These are phyloP conservation scores for Parotia lawesii DNA, from an alignment of 2,113 vertebrate genomes.

Conservation along the genomic window DNA sequence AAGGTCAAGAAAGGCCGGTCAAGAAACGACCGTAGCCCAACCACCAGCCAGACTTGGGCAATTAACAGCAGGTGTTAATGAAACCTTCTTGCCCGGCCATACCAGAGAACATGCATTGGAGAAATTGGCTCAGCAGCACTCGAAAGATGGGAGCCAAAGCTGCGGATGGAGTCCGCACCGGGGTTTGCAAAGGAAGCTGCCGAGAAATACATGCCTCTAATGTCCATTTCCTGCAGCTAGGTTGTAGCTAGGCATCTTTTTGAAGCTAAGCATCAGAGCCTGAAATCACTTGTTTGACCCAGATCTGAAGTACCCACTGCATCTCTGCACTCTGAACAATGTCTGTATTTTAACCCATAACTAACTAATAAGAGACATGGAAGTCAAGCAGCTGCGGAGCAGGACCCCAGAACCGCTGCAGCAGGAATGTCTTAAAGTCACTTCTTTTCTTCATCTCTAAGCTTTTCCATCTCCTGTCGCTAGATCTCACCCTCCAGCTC, in stretches of 20 bases:
- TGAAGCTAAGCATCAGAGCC: neutral
- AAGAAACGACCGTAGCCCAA: neutral
- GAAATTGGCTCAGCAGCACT: neutral
- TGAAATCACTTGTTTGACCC: neutral
- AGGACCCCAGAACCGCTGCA: neutral
- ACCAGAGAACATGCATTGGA: neutral
- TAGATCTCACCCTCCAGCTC: neutral
- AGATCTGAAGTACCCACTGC: neutral
- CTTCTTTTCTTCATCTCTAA: neutral
- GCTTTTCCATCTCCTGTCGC: neutral
- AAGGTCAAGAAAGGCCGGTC: neutral
- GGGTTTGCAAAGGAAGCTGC: neutral
- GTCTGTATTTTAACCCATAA: neutral
- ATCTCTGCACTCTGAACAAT: neutral
- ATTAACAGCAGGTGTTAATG: neutral
- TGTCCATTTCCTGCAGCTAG: neutral
- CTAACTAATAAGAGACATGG: accelerated
- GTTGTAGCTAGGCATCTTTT: neutral
- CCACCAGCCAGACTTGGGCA: neutral
- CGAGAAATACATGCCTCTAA: accelerated
- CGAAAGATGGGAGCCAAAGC: neutral
- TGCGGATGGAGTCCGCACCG: neutral
- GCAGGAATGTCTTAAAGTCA: neutral
- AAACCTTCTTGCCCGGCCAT: neutral
- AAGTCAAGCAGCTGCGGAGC: neutral